Evolutionary conservation across 2,797 vertebrate species (phyloP), one percentile per base, ranked within the genome.

Genomic region (Crocidura indochinensis): DNA sequence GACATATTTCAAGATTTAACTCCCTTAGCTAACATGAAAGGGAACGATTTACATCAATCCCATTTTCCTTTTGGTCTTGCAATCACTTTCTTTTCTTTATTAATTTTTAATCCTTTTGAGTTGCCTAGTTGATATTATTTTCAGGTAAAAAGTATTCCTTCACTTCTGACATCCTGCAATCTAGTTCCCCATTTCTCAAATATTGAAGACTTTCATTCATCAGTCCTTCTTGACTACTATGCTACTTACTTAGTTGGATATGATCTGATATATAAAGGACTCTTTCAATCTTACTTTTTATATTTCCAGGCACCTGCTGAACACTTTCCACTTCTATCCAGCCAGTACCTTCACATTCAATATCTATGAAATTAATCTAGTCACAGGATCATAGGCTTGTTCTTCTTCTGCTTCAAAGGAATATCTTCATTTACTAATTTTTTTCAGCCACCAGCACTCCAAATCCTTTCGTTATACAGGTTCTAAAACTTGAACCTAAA

Each of bases 151-250:
- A 84, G 24, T 84, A 62, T 71, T 19, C 0, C 22, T 10, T 90
- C 26, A 78, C 4, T 69, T 82, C n/a, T 56, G 44, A 91, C 87
- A 78, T 68, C 20, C 51, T 75, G 0, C 68, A 10, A 67, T 69
- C 38, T 74, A 24, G 11, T 9, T 94, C 92, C 68, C 47, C 38
- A 84, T 82, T 84, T 89, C 26, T 84, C 49, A 2, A 86, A 91
- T 27, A 68, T 74, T 86, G 47, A 90, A 83, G 51, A 22, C 20
- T 8, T 19, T 68, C 84, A 72, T 68, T 2, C 56, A 20, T 60
- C 56, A 60, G 15, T 72, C 27, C 8, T 44, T 29, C 51, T 76
- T 80, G 38, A 80, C 2, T 9, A 47, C 10, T 31, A 26, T 76
- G n/a, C 56, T 53, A 60, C 19, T 1, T 22, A 69, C 10, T 29